Conservation (phyloP, 2,888 invertebrate genomes). For the Leucophenga montana region DNA sequence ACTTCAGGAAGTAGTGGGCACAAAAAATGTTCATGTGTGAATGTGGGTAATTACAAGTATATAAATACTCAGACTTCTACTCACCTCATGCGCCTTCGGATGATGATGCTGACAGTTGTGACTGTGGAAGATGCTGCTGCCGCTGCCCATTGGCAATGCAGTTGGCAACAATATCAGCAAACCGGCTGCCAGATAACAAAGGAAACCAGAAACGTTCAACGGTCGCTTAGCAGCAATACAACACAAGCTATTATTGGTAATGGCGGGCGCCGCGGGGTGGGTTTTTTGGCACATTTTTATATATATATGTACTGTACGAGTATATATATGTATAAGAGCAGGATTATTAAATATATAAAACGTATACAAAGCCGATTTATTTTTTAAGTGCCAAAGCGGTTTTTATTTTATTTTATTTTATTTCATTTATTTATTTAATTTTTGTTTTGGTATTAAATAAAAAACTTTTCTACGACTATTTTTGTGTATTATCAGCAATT, state of each 20-base stretch:
- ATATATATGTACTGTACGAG: neutral
- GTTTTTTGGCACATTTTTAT: conserved; percentile 15
- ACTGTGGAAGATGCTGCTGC: conserved; percentile 61
- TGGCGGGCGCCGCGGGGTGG: neutral
- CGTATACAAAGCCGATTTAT: too few relatives aligned
- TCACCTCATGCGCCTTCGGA: conserved; percentile 81
- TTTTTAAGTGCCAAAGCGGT: too few relatives aligned
- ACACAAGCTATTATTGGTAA: conserved; percentile 5
- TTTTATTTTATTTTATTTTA: too few relatives aligned
- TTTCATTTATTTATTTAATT: too few relatives aligned
- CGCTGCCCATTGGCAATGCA: conserved; percentile 8
- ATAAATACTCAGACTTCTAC: conserved; percentile 26
- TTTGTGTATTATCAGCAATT: too few relatives aligned
- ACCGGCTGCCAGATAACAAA: conserved; percentile 31
- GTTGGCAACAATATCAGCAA: conserved; percentile 15
- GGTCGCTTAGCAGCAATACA: conserved; percentile 25
- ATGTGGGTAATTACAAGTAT: neutral
- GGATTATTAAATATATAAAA: neutral
- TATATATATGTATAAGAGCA: conserved; percentile 18
- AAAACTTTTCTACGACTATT: too few relatives aligned
- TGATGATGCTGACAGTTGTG: conserved; percentile 79
- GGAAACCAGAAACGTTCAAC: conserved; percentile 34
- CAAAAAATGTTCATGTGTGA: neutral
- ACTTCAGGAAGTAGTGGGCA: too few relatives aligned
- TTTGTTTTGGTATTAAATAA: too few relatives aligned